phyloP scores from a whole-genome alignment of 2,888 invertebrate genomes.

The Synergus gifuensis region DNA sequence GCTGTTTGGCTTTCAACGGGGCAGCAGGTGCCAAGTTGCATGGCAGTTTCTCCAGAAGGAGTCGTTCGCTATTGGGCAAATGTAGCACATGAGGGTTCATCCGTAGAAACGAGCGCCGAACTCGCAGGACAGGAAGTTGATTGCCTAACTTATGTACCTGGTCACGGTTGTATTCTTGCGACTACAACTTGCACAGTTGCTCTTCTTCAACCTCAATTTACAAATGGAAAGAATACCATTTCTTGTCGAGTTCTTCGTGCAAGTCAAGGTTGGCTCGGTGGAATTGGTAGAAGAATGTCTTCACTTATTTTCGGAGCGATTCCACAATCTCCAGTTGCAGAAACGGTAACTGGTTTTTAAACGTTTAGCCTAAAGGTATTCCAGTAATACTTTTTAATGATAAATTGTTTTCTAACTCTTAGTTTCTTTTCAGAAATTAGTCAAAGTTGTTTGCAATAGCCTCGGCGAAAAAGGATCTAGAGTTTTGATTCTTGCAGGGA shows the following conservation, averaged over 20 bases:
- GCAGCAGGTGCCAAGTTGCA: conserved; percentile 87
- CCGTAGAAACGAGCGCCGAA: conserved; percentile 90
- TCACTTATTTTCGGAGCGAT: conserved; percentile 89
- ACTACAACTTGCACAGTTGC: conserved; percentile 95
- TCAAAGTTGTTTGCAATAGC: conserved; percentile 81
- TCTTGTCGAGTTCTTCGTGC: conserved; percentile 84
- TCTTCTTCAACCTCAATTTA: conserved; percentile 82
- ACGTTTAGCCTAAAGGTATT: conserved; percentile 43
- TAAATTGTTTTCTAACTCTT: conserved; percentile 8
- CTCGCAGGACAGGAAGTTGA: conserved; percentile 94
- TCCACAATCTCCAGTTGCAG: conserved; percentile 81
- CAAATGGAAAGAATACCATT: conserved; percentile 85
- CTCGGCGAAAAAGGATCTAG: conserved; percentile 78
- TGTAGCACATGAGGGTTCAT: conserved; percentile 91
- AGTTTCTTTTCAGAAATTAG: conserved; percentile 79
- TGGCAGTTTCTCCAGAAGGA: conserved; percentile 96
- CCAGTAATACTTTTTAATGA: conserved; percentile 21
- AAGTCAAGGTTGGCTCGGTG: conserved; percentile 91
- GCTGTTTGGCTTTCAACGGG: conserved; percentile 83
- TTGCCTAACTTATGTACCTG: conserved; percentile 83
- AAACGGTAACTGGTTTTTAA: conserved; percentile 79
- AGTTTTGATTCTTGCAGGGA: conserved; percentile 87
- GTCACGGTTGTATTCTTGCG: conserved; percentile 89
- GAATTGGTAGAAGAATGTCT: conserved; percentile 89
- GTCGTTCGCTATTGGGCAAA: conserved; percentile 95